Evolutionary conservation across 2,113 vertebrate species (phyloP), one percentile per base, ranked within the genome.

Genomic region (Chrysemys picta): DNA sequence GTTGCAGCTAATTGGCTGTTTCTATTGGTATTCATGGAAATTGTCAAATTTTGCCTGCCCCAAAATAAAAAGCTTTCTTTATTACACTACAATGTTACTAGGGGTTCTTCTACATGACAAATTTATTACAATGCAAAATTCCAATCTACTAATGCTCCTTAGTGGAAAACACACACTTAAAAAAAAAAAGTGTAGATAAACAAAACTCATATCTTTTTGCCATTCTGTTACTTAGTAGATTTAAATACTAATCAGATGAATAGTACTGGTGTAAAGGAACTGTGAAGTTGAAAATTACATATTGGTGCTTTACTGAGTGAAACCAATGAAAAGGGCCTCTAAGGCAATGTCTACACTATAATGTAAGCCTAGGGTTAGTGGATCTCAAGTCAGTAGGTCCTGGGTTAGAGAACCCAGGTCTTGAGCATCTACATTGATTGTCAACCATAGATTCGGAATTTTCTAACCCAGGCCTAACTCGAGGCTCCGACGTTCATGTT

Each of bases 211-310:
- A 24, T 91, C 76, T 94, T 86, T 49, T 27, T 56, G 25, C 54
- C 13, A 4, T 69, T 69, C 69, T 89, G 16, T 24, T 78, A 27
- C 12, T 5, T 17, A 82, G 27, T 91, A 91, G 86, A 89, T 27
- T 69, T 69, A 45, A 76, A 91, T 31, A 88, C 31, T 86, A 76
- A 88, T 94, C 14, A 78, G 25, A 65, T 80, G 42, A 14, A 79
- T 12, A 35, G 27, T 88, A 65, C 91, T 50, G 24, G 31, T 91
- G 78, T 72, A 80, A 78, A 79, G 72, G 75, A 78, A 0, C 0
- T 50, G 90, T 80, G 78, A 95, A 96, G 94, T 95, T 89, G 56
- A 49, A 84, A 62, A 80, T 97, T 82, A 95, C 19, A 72, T 21
- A 38, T 38, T 72, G n/a, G 89, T 95, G 82, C 96, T 96, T 95